These are phyloP conservation scores for Lamellibrachia columna DNA, from an alignment of 2,888 invertebrate genomes.

Conservation along the genomic window DNA sequence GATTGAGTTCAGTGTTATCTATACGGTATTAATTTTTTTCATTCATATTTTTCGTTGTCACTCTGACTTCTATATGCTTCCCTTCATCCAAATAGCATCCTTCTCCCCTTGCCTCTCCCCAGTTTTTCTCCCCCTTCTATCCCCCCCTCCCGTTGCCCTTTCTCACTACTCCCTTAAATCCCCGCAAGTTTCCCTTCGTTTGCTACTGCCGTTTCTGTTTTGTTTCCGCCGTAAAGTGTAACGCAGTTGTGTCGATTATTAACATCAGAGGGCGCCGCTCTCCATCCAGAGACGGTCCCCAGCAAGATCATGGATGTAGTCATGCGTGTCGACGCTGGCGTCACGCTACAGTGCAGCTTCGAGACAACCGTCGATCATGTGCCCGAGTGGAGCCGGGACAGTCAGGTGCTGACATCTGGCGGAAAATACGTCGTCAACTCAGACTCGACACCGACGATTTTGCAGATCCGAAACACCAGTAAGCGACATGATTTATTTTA, in stretches of 20 bases:
- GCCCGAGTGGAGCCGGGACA: constrained; percentile 35
- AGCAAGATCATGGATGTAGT: neutral
- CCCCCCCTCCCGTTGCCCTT: constrained; percentile 7
- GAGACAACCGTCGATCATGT: constrained; percentile 27
- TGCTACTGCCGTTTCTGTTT: neutral
- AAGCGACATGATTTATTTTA: neutral
- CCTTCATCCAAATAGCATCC: constrained; percentile 22
- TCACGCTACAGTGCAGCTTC: constrained; percentile 34
- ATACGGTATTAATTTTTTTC: neutral
- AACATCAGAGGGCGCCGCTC: constrained; percentile 17
- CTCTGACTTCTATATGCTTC: constrained; percentile 22
- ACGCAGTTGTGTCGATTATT: constrained; percentile 23
- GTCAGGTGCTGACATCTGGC: constrained; percentile 24
- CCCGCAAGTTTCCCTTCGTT: constrained; percentile 7
- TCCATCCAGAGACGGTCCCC: neutral
- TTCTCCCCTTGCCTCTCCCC: constrained; percentile 19
- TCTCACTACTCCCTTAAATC: neutral
- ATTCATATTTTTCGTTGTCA: constrained; percentile 8
- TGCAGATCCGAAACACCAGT: constrained; percentile 35
- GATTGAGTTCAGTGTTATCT: neutral
- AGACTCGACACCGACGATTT: constrained; percentile 25
- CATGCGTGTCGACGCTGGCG: constrained; percentile 18
- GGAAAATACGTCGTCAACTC: constrained; percentile 33
- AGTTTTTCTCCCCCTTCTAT: neutral
- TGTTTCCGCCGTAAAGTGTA: neutral